Conservation (phyloP, 2,113 vertebrate genomes). For the Anguilla japonica region DNA sequence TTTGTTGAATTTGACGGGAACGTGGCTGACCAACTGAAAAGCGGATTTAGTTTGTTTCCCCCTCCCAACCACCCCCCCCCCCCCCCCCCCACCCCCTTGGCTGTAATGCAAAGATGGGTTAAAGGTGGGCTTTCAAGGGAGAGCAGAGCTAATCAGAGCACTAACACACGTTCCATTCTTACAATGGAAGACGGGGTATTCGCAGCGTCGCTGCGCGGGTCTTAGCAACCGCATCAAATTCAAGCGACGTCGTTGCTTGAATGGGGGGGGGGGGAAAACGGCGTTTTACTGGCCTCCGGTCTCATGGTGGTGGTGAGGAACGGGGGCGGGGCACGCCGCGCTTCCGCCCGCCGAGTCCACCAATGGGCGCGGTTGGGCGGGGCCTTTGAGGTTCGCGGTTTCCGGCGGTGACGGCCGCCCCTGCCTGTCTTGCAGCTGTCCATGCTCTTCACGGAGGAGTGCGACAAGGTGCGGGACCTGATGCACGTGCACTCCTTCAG, state of each 20-base stretch:
- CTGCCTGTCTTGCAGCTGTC: constrained; percentile 77
- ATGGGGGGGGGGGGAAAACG: background rate
- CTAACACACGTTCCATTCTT: background rate
- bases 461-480: constrained; percentile 93
- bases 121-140: background rate
- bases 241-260: background rate
- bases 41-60: constrained; percentile 14
- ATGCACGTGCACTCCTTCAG: constrained; percentile 99
- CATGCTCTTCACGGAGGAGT: constrained; percentile 98
- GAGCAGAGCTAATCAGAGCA: background rate
- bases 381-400: background rate
- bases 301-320: background rate
- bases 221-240: background rate
- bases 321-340: background rate
- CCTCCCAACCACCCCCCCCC: no score
- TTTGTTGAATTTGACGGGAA: constrained; percentile 6
- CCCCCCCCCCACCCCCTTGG: background rate
- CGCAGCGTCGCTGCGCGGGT: background rate
- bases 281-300: background rate
- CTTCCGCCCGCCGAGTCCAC: no score
- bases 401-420: background rate
- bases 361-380: background rate
- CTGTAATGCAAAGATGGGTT: background rate
- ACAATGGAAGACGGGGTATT: background rate
- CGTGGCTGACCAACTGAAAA: constrained; percentile 14